These are phyloP conservation scores for Venustaconcha ellipsiformis DNA, from an alignment of 1,140 invertebrate genomes.

Conservation along the genomic window DNA sequence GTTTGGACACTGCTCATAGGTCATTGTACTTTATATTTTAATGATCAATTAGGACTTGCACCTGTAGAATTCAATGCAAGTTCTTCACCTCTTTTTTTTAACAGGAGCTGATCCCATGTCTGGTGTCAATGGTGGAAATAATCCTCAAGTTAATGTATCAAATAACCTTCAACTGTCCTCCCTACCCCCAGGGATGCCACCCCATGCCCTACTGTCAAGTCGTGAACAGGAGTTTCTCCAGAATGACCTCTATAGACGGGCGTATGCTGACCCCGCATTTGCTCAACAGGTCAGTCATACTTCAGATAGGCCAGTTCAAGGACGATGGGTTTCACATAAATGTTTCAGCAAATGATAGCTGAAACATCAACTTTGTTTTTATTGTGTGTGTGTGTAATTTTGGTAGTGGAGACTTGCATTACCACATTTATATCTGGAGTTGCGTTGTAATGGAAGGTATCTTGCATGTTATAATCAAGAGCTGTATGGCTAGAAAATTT, in stretches of 20 bases:
- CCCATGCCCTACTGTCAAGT: conserved; percentile 41
- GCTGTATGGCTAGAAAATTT: too few species aligned
- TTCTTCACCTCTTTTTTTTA: conserved; percentile 4
- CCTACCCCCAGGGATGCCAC: conserved; percentile 70
- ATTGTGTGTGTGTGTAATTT: too few species aligned
- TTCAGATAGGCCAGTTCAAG: too few species aligned
- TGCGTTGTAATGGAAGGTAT: neutral
- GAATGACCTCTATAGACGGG: conserved; percentile 79
- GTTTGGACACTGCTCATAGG: too few species aligned
- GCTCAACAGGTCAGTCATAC: conserved; percentile 77
- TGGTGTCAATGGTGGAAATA: conserved; percentile 37
- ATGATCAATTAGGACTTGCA: too few species aligned
- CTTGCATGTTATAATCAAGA: too few species aligned
- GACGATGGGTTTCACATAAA: too few species aligned
- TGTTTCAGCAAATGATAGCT: too few species aligned
- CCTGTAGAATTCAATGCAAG: neutral
- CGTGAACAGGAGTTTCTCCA: conserved; percentile 69
- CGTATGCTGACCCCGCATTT: conserved; percentile 84
- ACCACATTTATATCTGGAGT: too few species aligned
- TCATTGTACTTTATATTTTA: too few species aligned
- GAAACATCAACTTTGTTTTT: too few species aligned
- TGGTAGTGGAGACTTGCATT: too few species aligned
- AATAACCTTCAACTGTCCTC: conserved; percentile 33
- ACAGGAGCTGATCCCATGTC: conserved; percentile 58
- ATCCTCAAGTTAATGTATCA: conserved; percentile 23